phyloP scores from a whole-genome alignment of 1,140 invertebrate genomes.

The Drosophila ogumai region DNA sequence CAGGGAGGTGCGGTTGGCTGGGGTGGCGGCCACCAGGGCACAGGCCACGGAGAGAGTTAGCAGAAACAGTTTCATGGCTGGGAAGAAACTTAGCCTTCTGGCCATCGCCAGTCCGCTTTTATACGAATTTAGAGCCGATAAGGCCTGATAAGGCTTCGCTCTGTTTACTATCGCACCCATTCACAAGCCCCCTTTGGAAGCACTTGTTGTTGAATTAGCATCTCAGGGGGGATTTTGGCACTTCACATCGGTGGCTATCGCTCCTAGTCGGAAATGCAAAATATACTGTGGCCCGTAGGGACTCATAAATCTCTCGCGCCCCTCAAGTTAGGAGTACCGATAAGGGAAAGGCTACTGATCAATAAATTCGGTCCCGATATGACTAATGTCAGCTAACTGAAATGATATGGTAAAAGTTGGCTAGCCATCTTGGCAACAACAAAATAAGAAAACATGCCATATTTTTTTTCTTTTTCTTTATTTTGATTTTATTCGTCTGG shows the following conservation, averaged over 20 bases:
- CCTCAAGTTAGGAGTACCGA: background rate
- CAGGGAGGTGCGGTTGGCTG: conserved; percentile 14
- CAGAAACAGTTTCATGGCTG: conserved; percentile 49
- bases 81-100: conserved; percentile 2
- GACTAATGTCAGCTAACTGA: background rate
- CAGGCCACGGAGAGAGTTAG: conserved; percentile 26
- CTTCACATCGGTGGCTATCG: background rate
- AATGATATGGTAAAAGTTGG: background rate
- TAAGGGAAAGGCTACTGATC: background rate
- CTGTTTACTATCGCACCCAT: conserved; percentile 5
- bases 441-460: background rate
- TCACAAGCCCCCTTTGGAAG: conserved; percentile 3
- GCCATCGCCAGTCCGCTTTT: background rate
- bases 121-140: conserved; percentile 11
- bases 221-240: conserved; percentile 10
- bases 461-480: background rate
- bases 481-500: background rate
- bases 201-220: conserved; percentile 8
- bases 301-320: background rate
- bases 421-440: background rate
- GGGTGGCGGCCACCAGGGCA: conserved; percentile 26
- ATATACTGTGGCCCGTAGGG: conserved; percentile 1
- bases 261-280: conserved; percentile 14
- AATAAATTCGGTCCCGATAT: conserved; percentile 1
- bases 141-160: conserved; percentile 5